A percentile compares a stretch with the other conserved stretches of the same genome.
These are phyloP conservation scores for Eulithis prunata DNA, from an alignment of 2,888 invertebrate genomes.

Conservation along the genomic window DNA sequence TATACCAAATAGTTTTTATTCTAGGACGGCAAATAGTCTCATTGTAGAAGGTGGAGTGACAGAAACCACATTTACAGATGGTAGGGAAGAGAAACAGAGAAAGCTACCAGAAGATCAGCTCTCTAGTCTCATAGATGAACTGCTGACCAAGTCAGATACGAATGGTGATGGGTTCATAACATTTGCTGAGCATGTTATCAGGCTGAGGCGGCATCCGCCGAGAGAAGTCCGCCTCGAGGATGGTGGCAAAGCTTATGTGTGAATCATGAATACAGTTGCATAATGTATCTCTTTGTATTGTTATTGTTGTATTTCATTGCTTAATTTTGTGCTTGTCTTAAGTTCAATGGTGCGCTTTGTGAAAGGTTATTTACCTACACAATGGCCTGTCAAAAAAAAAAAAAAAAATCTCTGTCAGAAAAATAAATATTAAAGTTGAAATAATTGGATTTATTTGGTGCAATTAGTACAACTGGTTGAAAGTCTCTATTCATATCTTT, in stretches of 20 bases:
- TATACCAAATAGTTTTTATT: too few relatives aligned
- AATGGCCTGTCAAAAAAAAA: too few relatives aligned
- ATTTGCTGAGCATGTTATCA: background rate
- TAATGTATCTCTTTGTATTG: background rate
- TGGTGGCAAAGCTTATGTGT: conserved; percentile 1
- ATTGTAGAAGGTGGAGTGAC: background rate
- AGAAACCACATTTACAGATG: conserved; percentile 8
- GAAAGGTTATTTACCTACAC: too few relatives aligned
- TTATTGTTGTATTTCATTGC: background rate
- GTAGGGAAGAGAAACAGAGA: conserved; percentile 4
- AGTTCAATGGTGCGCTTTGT: too few relatives aligned
- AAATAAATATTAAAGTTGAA: too few relatives aligned
- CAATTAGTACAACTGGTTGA: too few relatives aligned
- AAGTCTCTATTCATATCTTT: too few relatives aligned
- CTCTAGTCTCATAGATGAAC: background rate
- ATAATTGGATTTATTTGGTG: too few relatives aligned
- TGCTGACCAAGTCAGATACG: background rate
- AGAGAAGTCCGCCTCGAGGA: background rate
- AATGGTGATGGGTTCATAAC: conserved; percentile 8
- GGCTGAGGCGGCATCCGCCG: background rate
- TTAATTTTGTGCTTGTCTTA: too few relatives aligned
- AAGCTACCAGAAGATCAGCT: background rate
- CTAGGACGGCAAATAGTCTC: too few relatives aligned
- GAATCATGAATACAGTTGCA: background rate
- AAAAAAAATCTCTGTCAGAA: too few relatives aligned